Conservation (phyloP, 1,140 invertebrate species). For the Patella vulgata region DNA sequence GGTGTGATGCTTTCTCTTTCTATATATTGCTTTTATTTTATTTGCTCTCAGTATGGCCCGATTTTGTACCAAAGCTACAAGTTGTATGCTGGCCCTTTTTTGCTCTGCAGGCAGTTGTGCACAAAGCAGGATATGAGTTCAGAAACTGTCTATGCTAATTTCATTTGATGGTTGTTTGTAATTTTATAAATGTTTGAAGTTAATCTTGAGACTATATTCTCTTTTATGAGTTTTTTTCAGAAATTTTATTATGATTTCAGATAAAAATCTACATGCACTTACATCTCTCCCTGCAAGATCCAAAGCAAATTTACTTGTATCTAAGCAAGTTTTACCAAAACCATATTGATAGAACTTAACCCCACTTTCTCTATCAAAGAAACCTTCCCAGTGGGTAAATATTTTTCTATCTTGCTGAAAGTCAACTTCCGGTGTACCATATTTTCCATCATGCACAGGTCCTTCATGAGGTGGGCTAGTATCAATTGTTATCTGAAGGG, state of each 20-base stretch:
- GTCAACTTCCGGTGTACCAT: constrained; percentile 32
- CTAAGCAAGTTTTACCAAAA: constrained; percentile 23
- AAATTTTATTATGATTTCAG: neutral
- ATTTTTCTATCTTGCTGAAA: constrained; percentile 26
- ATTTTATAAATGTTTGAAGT: neutral
- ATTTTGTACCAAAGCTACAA: no score
- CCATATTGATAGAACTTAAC: constrained; percentile 39
- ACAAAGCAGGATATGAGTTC: neutral
- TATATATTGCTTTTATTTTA: no score
- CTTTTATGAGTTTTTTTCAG: no score
- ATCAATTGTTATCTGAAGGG: constrained; percentile 43
- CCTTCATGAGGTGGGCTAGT: constrained; percentile 33
- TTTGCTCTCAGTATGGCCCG: no score
- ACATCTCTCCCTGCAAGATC: constrained; percentile 9
- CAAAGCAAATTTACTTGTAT: constrained; percentile 12
- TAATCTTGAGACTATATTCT: neutral
- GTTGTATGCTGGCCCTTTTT: no score
- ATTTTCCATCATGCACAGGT: constrained; percentile 34
- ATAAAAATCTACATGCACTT: neutral
- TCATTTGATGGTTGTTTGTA: neutral
- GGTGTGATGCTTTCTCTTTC: no score
- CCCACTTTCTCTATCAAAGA: constrained; percentile 50
- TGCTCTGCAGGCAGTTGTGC: neutral
- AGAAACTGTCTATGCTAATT: neutral
- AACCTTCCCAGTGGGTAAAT: constrained; percentile 37